Evolutionary conservation across 2,888 invertebrate species (phyloP).

Genomic region (Ceratothoa steindachneri): DNA sequence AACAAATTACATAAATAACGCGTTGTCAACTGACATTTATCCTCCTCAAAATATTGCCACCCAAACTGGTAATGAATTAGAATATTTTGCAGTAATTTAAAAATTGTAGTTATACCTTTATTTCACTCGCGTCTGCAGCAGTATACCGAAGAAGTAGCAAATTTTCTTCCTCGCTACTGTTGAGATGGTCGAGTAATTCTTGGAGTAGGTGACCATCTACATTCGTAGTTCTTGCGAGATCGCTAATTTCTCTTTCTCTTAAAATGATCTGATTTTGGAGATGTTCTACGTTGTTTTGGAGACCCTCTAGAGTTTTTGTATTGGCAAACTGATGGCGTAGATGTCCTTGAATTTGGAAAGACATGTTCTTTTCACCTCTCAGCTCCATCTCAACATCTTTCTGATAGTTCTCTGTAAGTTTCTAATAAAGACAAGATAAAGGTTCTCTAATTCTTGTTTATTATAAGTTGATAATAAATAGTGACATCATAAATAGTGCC

Average conservation of each 20-base stretch:
- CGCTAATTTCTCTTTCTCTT: not conserved
- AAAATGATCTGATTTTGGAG: not conserved
- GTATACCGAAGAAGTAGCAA: not conserved
- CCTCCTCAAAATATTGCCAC: no score
- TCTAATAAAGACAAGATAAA: not conserved
- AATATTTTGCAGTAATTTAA: no score
- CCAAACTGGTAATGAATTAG: no score
- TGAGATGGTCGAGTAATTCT: not conserved
- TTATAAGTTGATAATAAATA: no score
- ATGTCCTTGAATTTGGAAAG: not conserved
- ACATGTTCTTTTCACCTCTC: not conserved
- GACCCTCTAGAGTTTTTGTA: not conserved
- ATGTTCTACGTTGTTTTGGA: not conserved
- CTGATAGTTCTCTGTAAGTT: not conserved
- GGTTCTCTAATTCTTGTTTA: no score
- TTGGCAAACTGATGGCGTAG: not conserved
- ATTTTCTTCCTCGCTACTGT: not conserved
- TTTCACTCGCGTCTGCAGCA: not conserved
- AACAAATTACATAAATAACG: no score
- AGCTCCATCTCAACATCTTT: not conserved
- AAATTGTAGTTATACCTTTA: no score
- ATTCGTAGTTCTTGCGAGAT: not conserved
- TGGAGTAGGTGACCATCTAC: not conserved
- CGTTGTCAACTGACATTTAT: no score
- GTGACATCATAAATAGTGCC: no score